Evolutionary conservation across 2,888 invertebrate species (phyloP).

Genomic region (Malachius bipustulatus): DNA sequence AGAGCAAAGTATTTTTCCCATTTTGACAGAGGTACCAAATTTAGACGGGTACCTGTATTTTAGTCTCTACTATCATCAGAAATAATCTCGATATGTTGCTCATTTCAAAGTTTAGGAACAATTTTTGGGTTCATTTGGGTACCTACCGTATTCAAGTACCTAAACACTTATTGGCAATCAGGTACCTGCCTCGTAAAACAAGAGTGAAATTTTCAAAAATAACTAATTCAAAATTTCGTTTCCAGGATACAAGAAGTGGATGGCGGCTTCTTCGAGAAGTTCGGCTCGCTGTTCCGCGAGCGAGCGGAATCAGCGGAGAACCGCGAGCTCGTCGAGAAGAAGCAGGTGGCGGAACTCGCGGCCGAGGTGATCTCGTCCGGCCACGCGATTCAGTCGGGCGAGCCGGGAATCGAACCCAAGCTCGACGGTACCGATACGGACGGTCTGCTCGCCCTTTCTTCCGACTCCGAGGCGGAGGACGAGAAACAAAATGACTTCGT

Average conservation of each 20-base stretch:
- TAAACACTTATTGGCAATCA: too few species aligned
- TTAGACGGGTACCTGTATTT: too few species aligned
- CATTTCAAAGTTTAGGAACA: too few species aligned
- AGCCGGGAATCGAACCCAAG: constrained; percentile 31
- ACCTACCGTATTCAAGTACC: too few species aligned
- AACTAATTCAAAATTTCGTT: too few species aligned
- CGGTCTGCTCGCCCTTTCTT: constrained; percentile 31
- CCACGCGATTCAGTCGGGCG: constrained; percentile 10
- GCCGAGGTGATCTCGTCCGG: constrained; percentile 22
- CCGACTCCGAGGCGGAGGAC: constrained; percentile 56
- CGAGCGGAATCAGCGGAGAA: constrained; percentile 46
- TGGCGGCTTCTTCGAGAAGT: constrained; percentile 74
- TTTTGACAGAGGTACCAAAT: too few species aligned
- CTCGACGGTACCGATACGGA: constrained; percentile 28
- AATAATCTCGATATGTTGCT: too few species aligned
- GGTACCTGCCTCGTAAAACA: too few species aligned
- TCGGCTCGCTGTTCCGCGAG: constrained; percentile 60
- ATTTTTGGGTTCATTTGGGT: too few species aligned
- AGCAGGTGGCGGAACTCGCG: constrained; percentile 31
- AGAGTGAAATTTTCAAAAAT: too few species aligned
- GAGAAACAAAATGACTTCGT: constrained; percentile 47
- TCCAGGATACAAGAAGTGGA: constrained; percentile 69
- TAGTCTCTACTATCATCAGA: too few species aligned
- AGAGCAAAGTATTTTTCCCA: too few species aligned
- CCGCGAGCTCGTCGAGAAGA: constrained; percentile 37